Base-by-base conservation (phyloP, 2,113 vertebrate genomes). In the Tauraco erythrolophus region DNA sequence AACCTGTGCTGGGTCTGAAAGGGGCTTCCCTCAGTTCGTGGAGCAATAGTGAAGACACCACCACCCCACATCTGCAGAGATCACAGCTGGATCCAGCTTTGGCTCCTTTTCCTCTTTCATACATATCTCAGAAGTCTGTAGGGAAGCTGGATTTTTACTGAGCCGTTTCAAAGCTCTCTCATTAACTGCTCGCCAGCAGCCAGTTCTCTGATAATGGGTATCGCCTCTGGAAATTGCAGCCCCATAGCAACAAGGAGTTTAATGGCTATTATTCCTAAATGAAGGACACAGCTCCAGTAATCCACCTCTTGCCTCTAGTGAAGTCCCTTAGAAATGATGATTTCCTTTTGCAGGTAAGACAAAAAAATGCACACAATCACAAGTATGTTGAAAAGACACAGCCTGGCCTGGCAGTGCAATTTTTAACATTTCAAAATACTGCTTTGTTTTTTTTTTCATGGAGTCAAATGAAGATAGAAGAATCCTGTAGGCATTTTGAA, bases 191-290 rank as follows among this genome's bases (percentile, higher is more conserved):
- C 72, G 92, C 91, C 76, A 84, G 94, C 95, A 97, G 91, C 89
- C 94, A 54, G 84, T 27, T 64, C 79, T 46, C 81, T 41, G 12
- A 84, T 90, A 88, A 96, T 91, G 95, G 94, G 71, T 68, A 76
- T 97, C 8, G 7, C 95, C 95, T 85, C 91, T 88, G 95, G 92
- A 95, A 94, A 82, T 71, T 80, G 82, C 91, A 94, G 94, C 89
- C 97, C 95, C 96, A 95, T 96, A 53, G 97, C 95, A 97, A 97
- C 97, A 95, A 91, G 94, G 89, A 88, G 62, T 95, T 95, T 95
- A 94, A 85, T 90, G 89, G 95, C 71, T 65, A 56, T 95, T 96
- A 94, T 84, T 85, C 46, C 87, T 94, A 76, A 95, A 90, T 3
- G 75, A 93, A 68, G 89, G 82, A 93, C 87, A 57, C 69, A 57